Conservation (phyloP, 2,888 invertebrate species). For the Diadegma fenestrale region DNA sequence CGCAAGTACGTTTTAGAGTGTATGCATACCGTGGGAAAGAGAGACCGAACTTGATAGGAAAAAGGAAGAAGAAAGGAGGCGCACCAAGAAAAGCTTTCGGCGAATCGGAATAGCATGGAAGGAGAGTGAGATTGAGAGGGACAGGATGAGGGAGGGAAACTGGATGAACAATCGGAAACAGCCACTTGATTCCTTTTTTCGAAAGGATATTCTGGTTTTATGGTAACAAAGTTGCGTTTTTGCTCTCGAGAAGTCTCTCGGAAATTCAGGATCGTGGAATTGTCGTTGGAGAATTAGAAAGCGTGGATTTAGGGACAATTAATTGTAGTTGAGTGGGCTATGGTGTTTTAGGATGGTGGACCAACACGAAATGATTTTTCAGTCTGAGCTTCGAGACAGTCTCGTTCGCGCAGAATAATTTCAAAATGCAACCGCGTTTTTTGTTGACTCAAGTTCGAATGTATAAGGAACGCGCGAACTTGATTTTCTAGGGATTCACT, state of each 20-base stretch:
- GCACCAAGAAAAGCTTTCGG: constrained; percentile 45
- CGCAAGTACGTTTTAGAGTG: constrained; percentile 70
- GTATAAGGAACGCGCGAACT: neutral
- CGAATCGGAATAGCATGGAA: constrained; percentile 42
- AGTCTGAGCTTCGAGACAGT: neutral
- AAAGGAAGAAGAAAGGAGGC: constrained; percentile 30
- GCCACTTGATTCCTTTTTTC: constrained; percentile 13
- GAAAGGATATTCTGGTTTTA: constrained; percentile 29
- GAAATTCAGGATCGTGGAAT: neutral
- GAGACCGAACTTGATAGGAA: constrained; percentile 15
- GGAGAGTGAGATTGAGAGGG: constrained; percentile 7
- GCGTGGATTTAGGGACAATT: neutral
- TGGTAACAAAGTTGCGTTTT: constrained; percentile 14
- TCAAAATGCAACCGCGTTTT: neutral
- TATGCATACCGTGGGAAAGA: constrained; percentile 49
- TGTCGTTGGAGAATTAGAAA: neutral
- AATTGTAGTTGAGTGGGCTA: neutral
- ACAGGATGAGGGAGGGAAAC: neutral
- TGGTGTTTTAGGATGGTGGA: neutral
- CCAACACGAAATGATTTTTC: neutral
- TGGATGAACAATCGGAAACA: constrained; percentile 18
- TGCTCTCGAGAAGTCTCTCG: neutral
- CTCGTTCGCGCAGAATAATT: neutral
- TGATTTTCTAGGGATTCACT: neutral
- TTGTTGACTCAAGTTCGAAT: neutral